Percentiles rank a stretch among this genome's conserved stretches.
phyloP scores from a whole-genome alignment of 2,888 invertebrate species.

The Dolichomitus sp. region DNA sequence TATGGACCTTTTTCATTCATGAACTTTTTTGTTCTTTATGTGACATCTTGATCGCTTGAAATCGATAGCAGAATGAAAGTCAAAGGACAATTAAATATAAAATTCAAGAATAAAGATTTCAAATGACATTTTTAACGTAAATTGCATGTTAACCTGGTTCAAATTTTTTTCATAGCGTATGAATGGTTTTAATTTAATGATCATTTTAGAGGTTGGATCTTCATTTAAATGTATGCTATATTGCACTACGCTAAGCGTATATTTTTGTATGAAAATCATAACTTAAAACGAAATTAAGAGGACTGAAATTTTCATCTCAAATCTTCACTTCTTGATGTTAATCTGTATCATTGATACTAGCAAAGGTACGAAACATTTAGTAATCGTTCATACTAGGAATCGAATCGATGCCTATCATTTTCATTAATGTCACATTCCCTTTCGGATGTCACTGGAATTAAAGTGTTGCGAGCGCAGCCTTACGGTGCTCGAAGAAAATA shows the following conservation, averaged over 20 bases:
- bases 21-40: not conserved
- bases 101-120: not conserved
- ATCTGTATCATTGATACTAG: not conserved
- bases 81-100: not conserved
- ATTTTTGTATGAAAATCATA: too few species aligned
- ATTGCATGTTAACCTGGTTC: not conserved
- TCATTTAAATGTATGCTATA: too few species aligned
- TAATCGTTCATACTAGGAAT: too few species aligned
- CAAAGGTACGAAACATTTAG: not conserved
- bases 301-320: too few species aligned
- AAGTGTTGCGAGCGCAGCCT: conserved; percentile 31
- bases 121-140: not conserved
- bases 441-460: not conserved
- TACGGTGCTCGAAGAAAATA: conserved; percentile 36
- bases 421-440: not conserved
- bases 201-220: too few species aligned
- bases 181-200: not conserved
- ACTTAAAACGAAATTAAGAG: too few species aligned
- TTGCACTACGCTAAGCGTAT: too few species aligned
- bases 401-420: too few species aligned
- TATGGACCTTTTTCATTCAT: conserved; percentile 23
- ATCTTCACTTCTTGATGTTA: not conserved
- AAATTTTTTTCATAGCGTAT: not conserved
- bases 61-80: conserved; percentile 5
- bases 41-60: conserved; percentile 3